These are phyloP conservation scores for Gymnosoma rotundatum DNA, from an alignment of 2,888 invertebrate species.

Conservation along the genomic window DNA sequence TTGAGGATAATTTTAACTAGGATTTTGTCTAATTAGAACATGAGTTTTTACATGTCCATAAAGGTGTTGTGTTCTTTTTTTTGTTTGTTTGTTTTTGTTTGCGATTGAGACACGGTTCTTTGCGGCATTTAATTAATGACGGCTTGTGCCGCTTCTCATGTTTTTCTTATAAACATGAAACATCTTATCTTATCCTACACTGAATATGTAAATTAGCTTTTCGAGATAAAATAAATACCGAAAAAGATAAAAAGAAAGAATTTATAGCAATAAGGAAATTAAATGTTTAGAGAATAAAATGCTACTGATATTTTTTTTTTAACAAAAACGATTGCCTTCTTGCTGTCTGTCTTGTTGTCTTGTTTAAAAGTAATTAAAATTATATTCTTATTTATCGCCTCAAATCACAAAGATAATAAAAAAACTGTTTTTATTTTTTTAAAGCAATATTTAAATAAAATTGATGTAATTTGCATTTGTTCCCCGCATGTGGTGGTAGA, in stretches of 20 bases:
- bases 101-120: conserved; percentile 15
- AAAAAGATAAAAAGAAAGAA: conserved; percentile 24
- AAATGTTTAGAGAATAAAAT: conserved; percentile 30
- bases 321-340: neutral
- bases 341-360: neutral
- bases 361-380: neutral
- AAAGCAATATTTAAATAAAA: conserved; percentile 40
- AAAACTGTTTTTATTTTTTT: neutral
- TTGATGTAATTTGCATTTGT: conserved; percentile 41
- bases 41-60: conserved; percentile 69
- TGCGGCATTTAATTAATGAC: conserved; percentile 64
- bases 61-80: conserved; percentile 48
- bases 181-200: conserved; percentile 66
- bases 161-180: conserved; percentile 65
- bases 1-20: conserved; percentile 58
- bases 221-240: conserved; percentile 48
- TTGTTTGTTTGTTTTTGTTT: conserved; percentile 13
- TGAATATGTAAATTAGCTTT: conserved; percentile 66
- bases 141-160: conserved; percentile 67
- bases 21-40: conserved; percentile 71
- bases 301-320: conserved; percentile 41
- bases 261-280: conserved; percentile 31
- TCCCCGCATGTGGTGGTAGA: conserved; percentile 28
- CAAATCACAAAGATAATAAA: conserved; percentile 32
- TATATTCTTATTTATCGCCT: conserved; percentile 1